Base-by-base conservation (phyloP, 2,113 vertebrate genomes). In the Hydrochoerus hydrochaeris region DNA sequence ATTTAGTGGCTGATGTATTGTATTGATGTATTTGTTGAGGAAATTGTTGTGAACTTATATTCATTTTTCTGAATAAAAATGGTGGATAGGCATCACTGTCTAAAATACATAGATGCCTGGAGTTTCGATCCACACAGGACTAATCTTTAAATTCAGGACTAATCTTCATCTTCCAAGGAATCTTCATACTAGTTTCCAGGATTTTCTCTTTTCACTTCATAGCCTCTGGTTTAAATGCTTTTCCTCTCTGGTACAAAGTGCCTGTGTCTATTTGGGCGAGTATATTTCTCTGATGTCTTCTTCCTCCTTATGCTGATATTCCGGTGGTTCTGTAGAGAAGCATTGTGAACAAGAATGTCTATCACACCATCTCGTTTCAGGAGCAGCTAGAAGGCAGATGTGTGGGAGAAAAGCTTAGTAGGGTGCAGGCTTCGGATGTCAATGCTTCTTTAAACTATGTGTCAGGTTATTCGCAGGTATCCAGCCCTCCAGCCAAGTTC, bases 31-130 rank as follows among this genome's bases (percentile, higher is more conserved):
- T 69, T 69, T 32, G 20, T 88, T 77, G n/a, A 77, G 24, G 54
- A 92, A 75, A 67, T 63, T 41, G 19, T 65, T 85, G 73, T 12
- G 17, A 81, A 52, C 4, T 54, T 52, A 24, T 26, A 65, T 81
- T 86, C 26, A 60, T 75, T 54, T 85, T 86, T 73, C 24, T 90
- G 57, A 85, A 60, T 80, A 75, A 84, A 94, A 78, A 75, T 94
- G 16, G 49, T 67, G 7, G 7, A 46, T 14, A 85, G 54, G 3
- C 7, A 38, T 5, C 10, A 46, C n/a, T 80, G 86, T 30, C 2
- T 84, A 84, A 75, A 94, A 82, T 32, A 49, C 8, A 26, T 38
- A 81, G 85, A 75, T 57, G 32, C 0, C 60, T 49, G 71, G 32
- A 8, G 2, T 44, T 78, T 85, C 62, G 38, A 19, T 57, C 22